A percentile compares a stretch with the other conserved stretches of the same genome.
phyloP scores from a whole-genome alignment of 2,113 vertebrate species.

The Anas platyrhynchos region DNA sequence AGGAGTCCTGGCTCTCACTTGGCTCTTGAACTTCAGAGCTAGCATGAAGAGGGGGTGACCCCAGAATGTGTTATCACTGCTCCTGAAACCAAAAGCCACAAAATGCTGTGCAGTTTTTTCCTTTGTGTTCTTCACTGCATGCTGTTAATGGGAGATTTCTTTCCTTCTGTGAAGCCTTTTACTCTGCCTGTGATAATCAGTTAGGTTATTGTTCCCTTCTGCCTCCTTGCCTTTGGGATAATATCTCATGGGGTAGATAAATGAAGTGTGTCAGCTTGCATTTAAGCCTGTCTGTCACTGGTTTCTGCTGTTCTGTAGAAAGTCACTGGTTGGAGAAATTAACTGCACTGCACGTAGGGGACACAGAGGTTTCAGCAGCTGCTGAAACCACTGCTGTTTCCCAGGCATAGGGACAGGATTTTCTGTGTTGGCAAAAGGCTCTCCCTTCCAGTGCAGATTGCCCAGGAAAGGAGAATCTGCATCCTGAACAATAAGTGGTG shows the following conservation, averaged over 20 bases:
- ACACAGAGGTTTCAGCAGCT: neutral
- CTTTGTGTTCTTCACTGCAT: neutral
- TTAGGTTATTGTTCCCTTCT: neutral
- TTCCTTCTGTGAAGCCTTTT: neutral
- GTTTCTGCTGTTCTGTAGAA: neutral
- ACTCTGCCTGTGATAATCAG: neutral
- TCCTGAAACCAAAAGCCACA: too few relatives aligned
- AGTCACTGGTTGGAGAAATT: neutral
- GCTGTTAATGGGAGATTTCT: neutral
- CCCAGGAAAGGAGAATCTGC: neutral
- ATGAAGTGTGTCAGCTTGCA: neutral
- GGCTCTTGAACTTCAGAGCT: too few relatives aligned
- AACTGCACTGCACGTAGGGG: neutral
- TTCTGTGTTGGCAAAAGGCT: neutral
- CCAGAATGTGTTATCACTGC: too few relatives aligned
- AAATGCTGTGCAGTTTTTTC: neutral
- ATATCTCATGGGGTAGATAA: neutral
- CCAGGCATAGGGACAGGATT: neutral
- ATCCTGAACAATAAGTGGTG: neutral
- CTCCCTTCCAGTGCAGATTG: neutral
- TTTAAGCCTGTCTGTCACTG: neutral
- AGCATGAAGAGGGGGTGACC: too few relatives aligned
- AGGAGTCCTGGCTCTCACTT: too few relatives aligned
- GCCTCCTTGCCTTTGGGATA: neutral
- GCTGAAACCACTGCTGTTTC: neutral